Conservation (phyloP, 1,140 invertebrate genomes). For the Lepidurus packardi region DNA sequence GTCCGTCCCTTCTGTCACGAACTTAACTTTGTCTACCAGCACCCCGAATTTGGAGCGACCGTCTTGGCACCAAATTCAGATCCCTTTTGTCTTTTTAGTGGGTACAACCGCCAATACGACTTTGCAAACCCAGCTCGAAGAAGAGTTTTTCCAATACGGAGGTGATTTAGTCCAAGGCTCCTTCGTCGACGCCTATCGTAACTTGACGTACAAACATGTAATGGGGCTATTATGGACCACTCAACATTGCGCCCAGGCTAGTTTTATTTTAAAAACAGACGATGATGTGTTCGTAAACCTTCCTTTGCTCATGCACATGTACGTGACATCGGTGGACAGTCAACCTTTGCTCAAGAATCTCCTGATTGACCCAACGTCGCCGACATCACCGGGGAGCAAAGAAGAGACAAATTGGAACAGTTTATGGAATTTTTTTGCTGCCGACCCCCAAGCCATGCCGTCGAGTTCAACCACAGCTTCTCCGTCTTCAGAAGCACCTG, state of each 20-base stretch:
- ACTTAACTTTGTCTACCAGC: neutral
- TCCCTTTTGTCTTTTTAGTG: constrained; percentile 14
- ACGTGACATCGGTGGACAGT: neutral
- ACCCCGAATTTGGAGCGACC: neutral
- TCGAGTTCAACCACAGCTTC: neutral
- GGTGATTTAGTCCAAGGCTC: constrained; percentile 71
- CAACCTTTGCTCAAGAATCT: neutral
- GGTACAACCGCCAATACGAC: neutral
- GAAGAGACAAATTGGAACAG: neutral
- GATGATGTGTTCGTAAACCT: constrained; percentile 74
- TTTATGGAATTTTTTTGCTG: constrained; percentile 1
- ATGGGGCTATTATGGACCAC: constrained; percentile 73
- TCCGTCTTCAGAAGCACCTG: neutral
- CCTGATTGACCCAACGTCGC: neutral
- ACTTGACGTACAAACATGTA: constrained; percentile 81
- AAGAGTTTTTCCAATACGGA: constrained; percentile 24
- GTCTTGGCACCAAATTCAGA: neutral
- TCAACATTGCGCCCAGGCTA: constrained; percentile 57
- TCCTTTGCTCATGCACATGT: constrained; percentile 47
- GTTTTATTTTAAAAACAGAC: constrained; percentile 69
- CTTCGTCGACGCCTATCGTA: constrained; percentile 72
- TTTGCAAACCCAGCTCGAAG: neutral
- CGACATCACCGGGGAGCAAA: neutral
- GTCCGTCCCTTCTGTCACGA: neutral
- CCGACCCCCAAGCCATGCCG: neutral